Percentiles rank a stretch among this genome's conserved stretches.
Conservation (phyloP, 2,888 invertebrate genomes). For the Torymus aiolomorphi region DNA sequence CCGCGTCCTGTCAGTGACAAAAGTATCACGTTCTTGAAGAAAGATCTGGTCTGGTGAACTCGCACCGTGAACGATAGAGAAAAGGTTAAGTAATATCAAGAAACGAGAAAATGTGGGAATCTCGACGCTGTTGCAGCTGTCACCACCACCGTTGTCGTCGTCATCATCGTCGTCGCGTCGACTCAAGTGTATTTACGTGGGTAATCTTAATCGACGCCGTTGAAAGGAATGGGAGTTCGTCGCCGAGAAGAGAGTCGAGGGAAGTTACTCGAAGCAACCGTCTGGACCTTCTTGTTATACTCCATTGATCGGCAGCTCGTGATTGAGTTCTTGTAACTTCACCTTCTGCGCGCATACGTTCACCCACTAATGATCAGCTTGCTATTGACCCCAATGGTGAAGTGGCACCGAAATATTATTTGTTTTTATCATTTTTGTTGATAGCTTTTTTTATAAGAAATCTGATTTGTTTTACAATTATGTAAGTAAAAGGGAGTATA, state of each 20-base stretch:
- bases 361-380: slow-evolving; percentile 25
- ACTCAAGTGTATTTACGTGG: slow-evolving; percentile 72
- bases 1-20: too few species aligned
- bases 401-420: slow-evolving; percentile 7
- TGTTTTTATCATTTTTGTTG: too few species aligned
- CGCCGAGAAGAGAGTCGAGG: slow-evolving; percentile 25
- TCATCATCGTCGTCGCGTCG: too few species aligned
- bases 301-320: slow-evolving; percentile 61
- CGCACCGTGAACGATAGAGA: too few species aligned
- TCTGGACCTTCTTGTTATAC: slow-evolving; percentile 4
- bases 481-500: too few species aligned
- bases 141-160: slow-evolving; percentile 27
- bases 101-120: slow-evolving; percentile 17
- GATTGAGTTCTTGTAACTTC: slow-evolving; percentile 65
- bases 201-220: slow-evolving; percentile 69
- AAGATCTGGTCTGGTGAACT: too few species aligned
- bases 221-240: slow-evolving; percentile 55
- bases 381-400: slow-evolving; percentile 29
- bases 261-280: slow-evolving; percentile 41
- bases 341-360: slow-evolving; percentile 20
- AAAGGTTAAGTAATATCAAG: slow-evolving; percentile 32
- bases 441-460: too few species aligned
- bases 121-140: too few species aligned
- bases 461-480: too few species aligned
- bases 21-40: slow-evolving; percentile 4